Base-by-base conservation (phyloP, 2,113 vertebrate species). In the Zingel zingel region DNA sequence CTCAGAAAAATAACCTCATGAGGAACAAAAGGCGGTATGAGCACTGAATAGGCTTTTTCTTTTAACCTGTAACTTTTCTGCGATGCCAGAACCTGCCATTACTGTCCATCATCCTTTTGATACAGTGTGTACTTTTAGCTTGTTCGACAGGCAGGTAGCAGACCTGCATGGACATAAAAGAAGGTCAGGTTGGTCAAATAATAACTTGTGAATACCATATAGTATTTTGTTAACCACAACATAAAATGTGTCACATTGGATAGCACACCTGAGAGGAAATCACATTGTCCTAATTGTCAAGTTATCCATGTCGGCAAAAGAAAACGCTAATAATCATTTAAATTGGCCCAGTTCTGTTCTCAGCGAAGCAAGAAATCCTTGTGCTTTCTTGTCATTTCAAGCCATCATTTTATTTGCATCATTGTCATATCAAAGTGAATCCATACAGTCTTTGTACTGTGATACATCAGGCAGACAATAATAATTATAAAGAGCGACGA, bases 381-480 rank as follows among this genome's bases (percentile, higher is more conserved):
- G 21, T 51, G 43, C 56, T 74, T 77, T 61, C 66, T 71, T 81
- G 83, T 83, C 74, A 79, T 68, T 79, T 83, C 33, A 45, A 83
- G 59, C 69, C 74, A 45, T 86, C 83, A 81, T 84, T 87, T 71
- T 50, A 74, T 86, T 81, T 78, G 74, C 77, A 70, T 89, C 71
- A 59, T 7, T 91, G 82, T 79, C 82, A 81, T 69, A 87, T 85
- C 73, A 89, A 91, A 88, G 77, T 50, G 45, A 73, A 79, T 82
- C 72, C 86, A 82, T 72, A 77, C 25, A 13, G 84, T 71, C 74
- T 88, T 73, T 90, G 80, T 81, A 67, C 74, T 76, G 19, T 0
- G 33, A 27, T 23, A 30, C 69, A 39, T 59, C 53, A 51, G 67
- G 5, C 0, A 72, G 56, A 64, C 65, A 27, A 61, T 69, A 56